Conservation (phyloP, 2,113 vertebrate species). For the Peucedramus taeniatus region DNA sequence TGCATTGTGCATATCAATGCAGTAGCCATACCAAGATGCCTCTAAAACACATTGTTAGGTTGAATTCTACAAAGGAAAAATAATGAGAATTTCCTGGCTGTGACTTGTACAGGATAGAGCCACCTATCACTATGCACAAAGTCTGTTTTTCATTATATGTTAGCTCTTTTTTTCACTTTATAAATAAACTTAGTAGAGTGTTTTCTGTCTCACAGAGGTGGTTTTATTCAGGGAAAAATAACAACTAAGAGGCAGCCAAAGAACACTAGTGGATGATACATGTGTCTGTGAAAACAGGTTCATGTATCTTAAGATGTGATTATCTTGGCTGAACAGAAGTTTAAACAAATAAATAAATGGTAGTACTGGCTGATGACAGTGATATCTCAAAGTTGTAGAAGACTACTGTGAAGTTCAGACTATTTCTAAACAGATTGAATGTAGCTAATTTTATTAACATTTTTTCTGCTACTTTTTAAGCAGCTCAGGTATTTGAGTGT, state of each 20-base stretch:
- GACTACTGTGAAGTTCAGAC: neutral
- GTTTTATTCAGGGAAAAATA: constrained; percentile 9
- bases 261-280: neutral
- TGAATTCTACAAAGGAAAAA: neutral
- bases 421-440: neutral
- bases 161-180: neutral
- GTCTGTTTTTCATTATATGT: neutral
- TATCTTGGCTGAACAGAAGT: constrained; percentile 36
- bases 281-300: constrained; percentile 46
- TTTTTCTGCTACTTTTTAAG: neutral
- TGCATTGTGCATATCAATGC: constrained; percentile 4
- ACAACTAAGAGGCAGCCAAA: neutral
- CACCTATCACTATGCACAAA: neutral
- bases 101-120: neutral
- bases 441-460: neutral
- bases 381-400: neutral
- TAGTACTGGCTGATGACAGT: neutral
- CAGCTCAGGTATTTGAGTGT: neutral
- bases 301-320: neutral
- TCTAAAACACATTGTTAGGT: neutral
- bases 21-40: neutral
- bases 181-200: neutral
- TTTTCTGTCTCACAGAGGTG: neutral
- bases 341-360: constrained; percentile 24
- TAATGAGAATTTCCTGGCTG: neutral